Evolutionary conservation across 2,113 vertebrate species (phyloP), one percentile per base, ranked within the genome.

Genomic region (Leptocoma aspasia): DNA sequence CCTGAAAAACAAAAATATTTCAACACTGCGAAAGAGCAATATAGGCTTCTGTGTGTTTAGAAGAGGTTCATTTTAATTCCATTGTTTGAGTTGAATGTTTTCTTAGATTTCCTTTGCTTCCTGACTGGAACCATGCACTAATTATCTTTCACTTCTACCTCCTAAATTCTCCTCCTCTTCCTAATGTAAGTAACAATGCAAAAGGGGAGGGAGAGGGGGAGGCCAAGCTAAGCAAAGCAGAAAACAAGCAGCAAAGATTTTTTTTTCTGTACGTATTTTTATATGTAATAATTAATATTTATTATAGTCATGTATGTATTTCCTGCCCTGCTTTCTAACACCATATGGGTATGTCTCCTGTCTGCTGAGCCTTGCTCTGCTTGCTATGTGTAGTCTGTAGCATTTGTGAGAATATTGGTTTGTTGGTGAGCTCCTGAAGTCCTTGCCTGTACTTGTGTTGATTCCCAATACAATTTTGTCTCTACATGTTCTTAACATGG

Each of bases 321-420:
- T 95, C 50, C 20, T 76, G 91, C 96, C 88, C 88, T 88, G 57
- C 94, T 95, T 96, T 97, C 98, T 98, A 98, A 98, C 97, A 91
- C 89, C 84, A 85, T 72, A 80, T 22, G 77, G 79, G 71, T 97
- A 95, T 68, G 84, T 97, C 93, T 99, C 98, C 99, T 99, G 99
- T 99, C 99, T 99, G 99, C 98, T 99, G 98, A 99, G 99, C 98
- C 99, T 98, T 98, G 98, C 98, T 97, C 84, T 93, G 53, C 89
- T 90, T 86, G 84, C 92, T 92, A 1, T 60, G 69, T 94, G 89
- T 88, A 75, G 89, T 95, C 82, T 94, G 71, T 94, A 79, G 66
- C 80, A 82, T 96, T 96, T 94, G 76, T 97, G 88, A 91, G 68
- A 89, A 65, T 95, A 89, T 15, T 59, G 54, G 27, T 54, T 85